A percentile compares a stretch with the other conserved stretches of the same genome.
phyloP scores from a whole-genome alignment of 2,888 invertebrate genomes.

The Limnephilus auricula region DNA sequence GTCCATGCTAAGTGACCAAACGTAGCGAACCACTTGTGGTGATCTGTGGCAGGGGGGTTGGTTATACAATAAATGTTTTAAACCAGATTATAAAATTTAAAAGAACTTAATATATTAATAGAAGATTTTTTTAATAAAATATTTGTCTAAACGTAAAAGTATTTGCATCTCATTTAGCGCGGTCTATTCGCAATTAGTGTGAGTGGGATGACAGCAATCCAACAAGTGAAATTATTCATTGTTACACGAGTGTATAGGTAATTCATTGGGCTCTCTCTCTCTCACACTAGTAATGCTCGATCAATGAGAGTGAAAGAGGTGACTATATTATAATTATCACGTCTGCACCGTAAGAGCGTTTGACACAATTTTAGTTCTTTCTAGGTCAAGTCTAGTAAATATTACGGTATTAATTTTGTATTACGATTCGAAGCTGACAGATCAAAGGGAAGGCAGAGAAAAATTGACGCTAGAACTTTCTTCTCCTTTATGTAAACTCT shows the following conservation, averaged over 20 bases:
- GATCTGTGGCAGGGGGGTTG: too few species aligned
- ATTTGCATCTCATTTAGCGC: not conserved
- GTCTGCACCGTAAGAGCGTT: not conserved
- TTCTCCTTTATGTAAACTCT: not conserved
- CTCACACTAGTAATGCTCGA: not conserved
- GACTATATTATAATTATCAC: not conserved
- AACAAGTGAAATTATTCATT: not conserved
- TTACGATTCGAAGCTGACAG: not conserved
- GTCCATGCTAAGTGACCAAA: too few species aligned
- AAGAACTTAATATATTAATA: too few species aligned
- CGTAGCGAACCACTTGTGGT: too few species aligned
- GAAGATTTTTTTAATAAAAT: not conserved
- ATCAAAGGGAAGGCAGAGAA: not conserved
- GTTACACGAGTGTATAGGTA: not conserved
- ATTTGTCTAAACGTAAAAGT: not conserved
- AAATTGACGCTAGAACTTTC: not conserved
- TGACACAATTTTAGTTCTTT: not conserved
- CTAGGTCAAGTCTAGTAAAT: not conserved
- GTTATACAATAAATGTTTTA: too few species aligned
- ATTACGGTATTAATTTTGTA: not conserved
- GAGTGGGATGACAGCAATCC: not conserved
- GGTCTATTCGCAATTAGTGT: not conserved
- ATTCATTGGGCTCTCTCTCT: not conserved
- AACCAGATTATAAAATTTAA: too few species aligned
- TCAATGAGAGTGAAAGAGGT: constrained; percentile 16